phyloP scores from a whole-genome alignment of 2,888 invertebrate genomes.

The Apamea monoglypha region DNA sequence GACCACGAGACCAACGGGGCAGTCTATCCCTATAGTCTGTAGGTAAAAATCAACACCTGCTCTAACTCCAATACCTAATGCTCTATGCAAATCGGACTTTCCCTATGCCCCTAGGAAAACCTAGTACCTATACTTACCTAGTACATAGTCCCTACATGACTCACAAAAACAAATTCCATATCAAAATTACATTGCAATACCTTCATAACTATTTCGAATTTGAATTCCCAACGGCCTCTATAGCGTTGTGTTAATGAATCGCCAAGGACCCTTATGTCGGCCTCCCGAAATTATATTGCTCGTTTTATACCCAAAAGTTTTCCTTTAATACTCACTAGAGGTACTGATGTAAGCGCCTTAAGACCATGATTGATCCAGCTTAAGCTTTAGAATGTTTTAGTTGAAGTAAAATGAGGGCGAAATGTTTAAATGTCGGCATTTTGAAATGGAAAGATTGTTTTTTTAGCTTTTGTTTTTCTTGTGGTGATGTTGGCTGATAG shows the following conservation, averaged over 20 bases:
- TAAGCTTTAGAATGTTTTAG: constrained; percentile 41
- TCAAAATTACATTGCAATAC: constrained; percentile 38
- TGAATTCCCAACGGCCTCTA: constrained; percentile 33
- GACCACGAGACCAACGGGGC: too few species aligned
- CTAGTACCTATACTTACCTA: neutral
- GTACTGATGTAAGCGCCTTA: constrained; percentile 56
- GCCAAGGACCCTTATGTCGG: constrained; percentile 38
- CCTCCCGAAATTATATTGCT: constrained; percentile 53
- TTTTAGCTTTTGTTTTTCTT: neutral
- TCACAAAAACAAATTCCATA: constrained; percentile 10
- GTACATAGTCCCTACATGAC: neutral
- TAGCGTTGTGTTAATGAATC: constrained; percentile 58
- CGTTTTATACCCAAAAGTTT: constrained; percentile 60
- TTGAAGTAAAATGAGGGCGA: constrained; percentile 19
- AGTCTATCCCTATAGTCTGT: too few species aligned
- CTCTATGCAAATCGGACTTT: neutral
- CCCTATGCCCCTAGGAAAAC: neutral
- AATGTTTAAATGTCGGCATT: constrained; percentile 4
- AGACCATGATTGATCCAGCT: constrained; percentile 59
- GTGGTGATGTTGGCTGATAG: neutral
- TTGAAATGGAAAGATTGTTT: constrained; percentile 2
- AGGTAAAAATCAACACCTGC: neutral
- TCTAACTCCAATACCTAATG: constrained; percentile 6
- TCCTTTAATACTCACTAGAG: constrained; percentile 42
- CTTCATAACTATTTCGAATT: constrained; percentile 56